Evolutionary conservation across 2,888 invertebrate genomes (phyloP).

Genomic region (Drosophila testacea): DNA sequence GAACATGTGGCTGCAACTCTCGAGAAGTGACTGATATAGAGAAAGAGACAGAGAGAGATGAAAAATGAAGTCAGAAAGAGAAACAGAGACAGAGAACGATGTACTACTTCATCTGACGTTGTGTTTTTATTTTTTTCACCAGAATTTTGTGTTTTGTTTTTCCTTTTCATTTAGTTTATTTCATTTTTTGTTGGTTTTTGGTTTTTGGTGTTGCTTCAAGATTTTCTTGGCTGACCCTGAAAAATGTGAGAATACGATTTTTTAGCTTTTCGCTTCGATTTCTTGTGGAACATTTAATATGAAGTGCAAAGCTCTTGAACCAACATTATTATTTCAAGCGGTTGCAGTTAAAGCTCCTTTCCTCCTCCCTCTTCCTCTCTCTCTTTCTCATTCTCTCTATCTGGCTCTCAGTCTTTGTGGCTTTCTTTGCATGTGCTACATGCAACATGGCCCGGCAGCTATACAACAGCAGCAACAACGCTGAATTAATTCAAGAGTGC

Average conservation of each 20-base stretch:
- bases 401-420: not conserved
- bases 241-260: conserved; percentile 7
- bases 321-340: conserved; percentile 17
- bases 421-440: conserved; percentile 30
- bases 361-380: not conserved
- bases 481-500: conserved; percentile 61
- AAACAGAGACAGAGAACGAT: not conserved
- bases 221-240: conserved; percentile 26
- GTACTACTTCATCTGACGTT: not conserved
- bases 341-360: conserved; percentile 18
- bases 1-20: conserved; percentile 25
- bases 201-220: not conserved
- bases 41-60: not conserved
- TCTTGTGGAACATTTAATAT: conserved; percentile 8
- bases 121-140: not conserved
- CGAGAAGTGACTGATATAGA: not conserved
- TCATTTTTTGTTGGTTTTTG: not conserved
- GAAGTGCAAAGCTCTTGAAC: conserved; percentile 5
- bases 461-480: conserved; percentile 40
- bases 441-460: conserved; percentile 51
- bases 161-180: not conserved
- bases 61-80: not conserved
- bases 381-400: not conserved
- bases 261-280: conserved; percentile 1
- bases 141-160: not conserved